A percentile compares a stretch with the other conserved stretches of the same genome.
Conservation (phyloP, 1,140 invertebrate genomes). For the Bilobella aurantiaca region DNA sequence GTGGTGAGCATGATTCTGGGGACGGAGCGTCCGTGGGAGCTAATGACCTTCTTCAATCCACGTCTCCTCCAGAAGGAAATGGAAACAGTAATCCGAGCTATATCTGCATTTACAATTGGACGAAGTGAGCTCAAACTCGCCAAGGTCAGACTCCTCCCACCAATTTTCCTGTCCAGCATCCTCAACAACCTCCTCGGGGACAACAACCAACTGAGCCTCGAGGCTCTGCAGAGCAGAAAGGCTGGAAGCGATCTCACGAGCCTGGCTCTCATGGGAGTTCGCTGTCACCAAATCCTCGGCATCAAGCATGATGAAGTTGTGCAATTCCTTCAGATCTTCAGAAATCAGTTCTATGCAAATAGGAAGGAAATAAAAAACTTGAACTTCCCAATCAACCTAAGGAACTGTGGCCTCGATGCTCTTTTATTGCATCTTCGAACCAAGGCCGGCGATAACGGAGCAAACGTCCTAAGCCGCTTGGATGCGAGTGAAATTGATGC, state of each 20-base stretch:
- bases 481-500: slow-evolving; percentile 25
- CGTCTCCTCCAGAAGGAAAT: slow-evolving; percentile 23
- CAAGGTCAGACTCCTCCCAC: slow-evolving; percentile 25
- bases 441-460: slow-evolving; percentile 15
- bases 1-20: slow-evolving; percentile 21
- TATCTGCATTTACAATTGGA: slow-evolving; percentile 29
- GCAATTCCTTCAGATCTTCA: slow-evolving; percentile 15
- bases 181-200: slow-evolving; percentile 17
- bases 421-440: slow-evolving; percentile 23
- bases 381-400: slow-evolving; percentile 20
- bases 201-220: slow-evolving; percentile 13
- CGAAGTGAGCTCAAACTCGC: slow-evolving; percentile 24
- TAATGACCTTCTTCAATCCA: slow-evolving; percentile 26
- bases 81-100: slow-evolving; percentile 23
- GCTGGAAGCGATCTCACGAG: slow-evolving; percentile 22
- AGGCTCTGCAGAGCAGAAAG: slow-evolving; percentile 23
- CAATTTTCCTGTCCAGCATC: slow-evolving; percentile 12
- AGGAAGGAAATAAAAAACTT: slow-evolving; percentile 14
- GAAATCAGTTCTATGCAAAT: slow-evolving; percentile 23
- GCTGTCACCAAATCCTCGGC: slow-evolving; percentile 21
- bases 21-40: slow-evolving; percentile 13
- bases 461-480: slow-evolving; percentile 16
- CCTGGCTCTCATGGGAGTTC: slow-evolving; percentile 25
- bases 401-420: slow-evolving; percentile 20
- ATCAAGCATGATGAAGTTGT: slow-evolving; percentile 23